phyloP scores from a whole-genome alignment of 2,113 vertebrate species.

The Cochlearius cochlearius region DNA sequence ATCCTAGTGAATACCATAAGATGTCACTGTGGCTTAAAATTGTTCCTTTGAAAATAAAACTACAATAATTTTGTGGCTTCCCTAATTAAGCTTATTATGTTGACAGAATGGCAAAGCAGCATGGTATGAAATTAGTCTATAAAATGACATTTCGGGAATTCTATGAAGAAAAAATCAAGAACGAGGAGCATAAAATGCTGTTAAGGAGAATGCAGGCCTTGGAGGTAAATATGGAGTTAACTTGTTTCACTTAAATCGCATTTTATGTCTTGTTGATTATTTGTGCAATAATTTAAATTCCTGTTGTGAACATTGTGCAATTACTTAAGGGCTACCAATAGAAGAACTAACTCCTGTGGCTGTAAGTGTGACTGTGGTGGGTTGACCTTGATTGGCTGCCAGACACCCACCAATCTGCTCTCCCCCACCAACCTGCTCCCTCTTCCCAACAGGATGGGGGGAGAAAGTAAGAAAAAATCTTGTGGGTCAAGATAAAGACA shows the following conservation, averaged over 20 bases:
- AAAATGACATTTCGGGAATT: slow-evolving; percentile 92
- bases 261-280: not conserved
- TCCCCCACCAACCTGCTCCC: not conserved
- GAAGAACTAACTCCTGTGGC: not conserved
- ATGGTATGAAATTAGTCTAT: slow-evolving; percentile 90
- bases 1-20: slow-evolving; percentile 22
- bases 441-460: not conserved
- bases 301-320: not conserved
- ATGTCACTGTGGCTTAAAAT: slow-evolving; percentile 53
- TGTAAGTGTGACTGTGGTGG: not conserved
- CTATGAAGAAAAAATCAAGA: slow-evolving; percentile 90
- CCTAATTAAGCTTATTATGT: slow-evolving; percentile 27
- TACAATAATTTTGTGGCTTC: not conserved
- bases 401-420: not conserved
- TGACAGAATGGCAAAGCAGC: slow-evolving; percentile 90
- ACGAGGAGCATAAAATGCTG: slow-evolving; percentile 82
- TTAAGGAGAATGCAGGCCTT: slow-evolving; percentile 91
- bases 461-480: not conserved
- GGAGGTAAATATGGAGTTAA: slow-evolving; percentile 77
- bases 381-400: not conserved
- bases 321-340: not conserved
- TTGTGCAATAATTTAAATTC: not conserved
- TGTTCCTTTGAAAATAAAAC: not conserved
- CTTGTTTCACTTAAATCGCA: not conserved
- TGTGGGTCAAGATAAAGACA: not conserved